Conservation (phyloP, 1,140 invertebrate genomes). For the Eubasilissa regina region DNA sequence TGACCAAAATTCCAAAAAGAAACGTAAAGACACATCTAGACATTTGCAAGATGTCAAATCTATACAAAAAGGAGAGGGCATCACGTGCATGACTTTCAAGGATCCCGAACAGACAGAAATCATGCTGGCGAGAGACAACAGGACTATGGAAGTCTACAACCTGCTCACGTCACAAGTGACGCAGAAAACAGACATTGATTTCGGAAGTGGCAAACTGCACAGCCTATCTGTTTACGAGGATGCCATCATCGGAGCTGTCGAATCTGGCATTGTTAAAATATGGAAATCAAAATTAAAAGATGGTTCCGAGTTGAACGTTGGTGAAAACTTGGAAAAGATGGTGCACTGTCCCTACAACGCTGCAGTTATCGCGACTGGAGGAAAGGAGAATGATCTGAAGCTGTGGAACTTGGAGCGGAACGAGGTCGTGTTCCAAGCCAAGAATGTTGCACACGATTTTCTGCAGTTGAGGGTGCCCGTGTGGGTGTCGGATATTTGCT, state of each 20-base stretch:
- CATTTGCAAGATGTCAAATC: conserved; percentile 70
- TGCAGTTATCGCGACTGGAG: conserved; percentile 66
- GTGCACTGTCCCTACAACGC: conserved; percentile 65
- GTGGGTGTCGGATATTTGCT: conserved; percentile 83
- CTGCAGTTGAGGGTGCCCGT: conserved; percentile 84
- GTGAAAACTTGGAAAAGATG: conserved; percentile 67
- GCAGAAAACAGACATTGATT: conserved; percentile 41
- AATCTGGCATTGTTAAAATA: conserved; percentile 63
- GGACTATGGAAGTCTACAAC: conserved; percentile 46
- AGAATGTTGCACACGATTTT: conserved; percentile 81
- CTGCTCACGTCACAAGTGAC: conserved; percentile 22
- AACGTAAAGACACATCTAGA: conserved; percentile 68
- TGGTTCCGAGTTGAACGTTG: conserved; percentile 60
- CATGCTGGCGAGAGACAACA: conserved; percentile 73
- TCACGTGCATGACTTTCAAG: conserved; percentile 82
- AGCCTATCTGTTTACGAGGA: conserved; percentile 45
- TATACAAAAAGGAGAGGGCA: conserved; percentile 70
- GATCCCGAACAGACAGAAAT: conserved; percentile 79
- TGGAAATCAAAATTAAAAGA: conserved; percentile 65
- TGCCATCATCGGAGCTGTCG: conserved; percentile 29
- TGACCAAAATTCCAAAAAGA: conserved; percentile 65
- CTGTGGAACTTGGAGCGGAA: conserved; percentile 69
- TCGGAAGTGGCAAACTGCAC: conserved; percentile 42
- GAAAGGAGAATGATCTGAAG: conserved; percentile 75
- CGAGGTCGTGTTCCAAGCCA: conserved; percentile 68